These are phyloP conservation scores for Conus betulinus DNA, from an alignment of 1,140 invertebrate species.

Conservation along the genomic window DNA sequence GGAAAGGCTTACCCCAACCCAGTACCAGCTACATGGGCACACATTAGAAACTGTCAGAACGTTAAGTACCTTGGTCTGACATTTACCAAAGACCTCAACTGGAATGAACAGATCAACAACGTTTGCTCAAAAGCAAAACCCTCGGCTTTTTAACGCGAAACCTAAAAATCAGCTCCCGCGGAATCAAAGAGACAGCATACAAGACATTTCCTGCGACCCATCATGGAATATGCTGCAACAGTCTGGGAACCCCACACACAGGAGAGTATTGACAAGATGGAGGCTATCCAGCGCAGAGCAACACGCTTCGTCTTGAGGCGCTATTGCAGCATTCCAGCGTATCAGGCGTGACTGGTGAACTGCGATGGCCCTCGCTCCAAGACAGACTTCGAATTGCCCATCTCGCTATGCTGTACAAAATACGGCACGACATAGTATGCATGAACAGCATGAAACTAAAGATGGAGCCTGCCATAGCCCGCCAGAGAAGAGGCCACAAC, in stretches of 20 bases:
- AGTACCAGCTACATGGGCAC: conserved; percentile 22
- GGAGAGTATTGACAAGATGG: too few relatives aligned
- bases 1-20: neutral
- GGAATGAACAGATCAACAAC: neutral
- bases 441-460: neutral
- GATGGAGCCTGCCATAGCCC: too few relatives aligned
- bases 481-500: too few relatives aligned
- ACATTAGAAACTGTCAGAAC: neutral
- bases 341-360: neutral
- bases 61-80: conserved; percentile 22
- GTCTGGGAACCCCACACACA: too few relatives aligned
- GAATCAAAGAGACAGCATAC: conserved; percentile 40
- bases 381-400: too few relatives aligned
- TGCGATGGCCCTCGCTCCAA: too few relatives aligned
- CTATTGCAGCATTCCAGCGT: conserved; percentile 4
- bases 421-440: neutral
- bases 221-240: too few relatives aligned
- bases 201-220: neutral
- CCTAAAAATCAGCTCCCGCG: conserved; percentile 1
- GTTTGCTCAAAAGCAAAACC: too few relatives aligned
- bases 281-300: too few relatives aligned
- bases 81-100: neutral
- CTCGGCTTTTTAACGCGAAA: neutral
- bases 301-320: too few relatives aligned
- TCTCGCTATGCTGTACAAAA: neutral